phyloP scores from a whole-genome alignment of 2,113 vertebrate genomes.

The Dromaius novaehollandiae region DNA sequence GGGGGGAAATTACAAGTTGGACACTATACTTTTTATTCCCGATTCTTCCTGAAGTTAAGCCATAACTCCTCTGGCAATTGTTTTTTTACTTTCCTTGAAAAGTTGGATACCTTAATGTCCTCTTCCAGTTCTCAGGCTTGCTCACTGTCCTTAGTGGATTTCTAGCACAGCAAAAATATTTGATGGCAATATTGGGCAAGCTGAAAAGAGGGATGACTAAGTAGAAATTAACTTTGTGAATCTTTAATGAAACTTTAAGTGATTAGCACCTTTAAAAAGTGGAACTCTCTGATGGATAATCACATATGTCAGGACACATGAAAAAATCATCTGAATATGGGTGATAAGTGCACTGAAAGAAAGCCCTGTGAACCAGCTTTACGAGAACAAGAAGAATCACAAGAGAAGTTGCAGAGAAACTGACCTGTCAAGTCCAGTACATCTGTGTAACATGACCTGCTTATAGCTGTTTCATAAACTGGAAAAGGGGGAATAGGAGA shows the following conservation, averaged over 20 bases:
- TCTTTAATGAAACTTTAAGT: not conserved
- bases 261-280: not conserved
- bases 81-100: not conserved
- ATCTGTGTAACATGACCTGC: not conserved
- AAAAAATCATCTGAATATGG: not conserved
- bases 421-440: not conserved
- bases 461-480: not conserved
- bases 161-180: not conserved
- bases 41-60: not conserved
- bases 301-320: not conserved
- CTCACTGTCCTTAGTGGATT: not conserved
- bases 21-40: not conserved
- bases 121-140: not conserved
- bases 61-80: not conserved
- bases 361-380: not conserved
- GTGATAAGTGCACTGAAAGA: not conserved
- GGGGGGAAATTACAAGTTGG: not conserved
- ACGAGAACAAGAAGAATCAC: not conserved
- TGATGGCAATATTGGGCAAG: not conserved
- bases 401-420: not conserved
- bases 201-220: not conserved
- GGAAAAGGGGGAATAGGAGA: not conserved
- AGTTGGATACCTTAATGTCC: not conserved
- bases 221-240: not conserved
- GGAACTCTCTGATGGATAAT: not conserved